Evolutionary conservation across 2,797 vertebrate species (phyloP).

Genomic region (Eulemur coronatus): DNA sequence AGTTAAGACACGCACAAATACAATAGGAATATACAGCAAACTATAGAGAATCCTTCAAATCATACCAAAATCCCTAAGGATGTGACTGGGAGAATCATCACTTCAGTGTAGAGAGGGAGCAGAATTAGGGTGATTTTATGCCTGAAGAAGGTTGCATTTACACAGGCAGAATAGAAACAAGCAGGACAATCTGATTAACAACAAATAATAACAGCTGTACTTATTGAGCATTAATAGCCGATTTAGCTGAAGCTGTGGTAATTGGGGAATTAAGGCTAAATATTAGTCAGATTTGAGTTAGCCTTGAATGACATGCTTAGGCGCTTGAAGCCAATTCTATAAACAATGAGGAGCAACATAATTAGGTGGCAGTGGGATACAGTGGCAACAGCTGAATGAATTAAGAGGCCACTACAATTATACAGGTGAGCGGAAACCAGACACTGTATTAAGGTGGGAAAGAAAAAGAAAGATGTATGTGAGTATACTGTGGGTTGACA

Average conservation of each 20-base stretch:
- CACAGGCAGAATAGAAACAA: neutral
- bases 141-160: neutral
- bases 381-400: neutral
- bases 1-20: neutral
- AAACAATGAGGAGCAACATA: neutral
- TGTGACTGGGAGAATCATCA: neutral
- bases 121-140: neutral
- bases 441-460: neutral
- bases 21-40: neutral
- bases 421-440: neutral
- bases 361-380: neutral
- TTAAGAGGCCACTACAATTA: neutral
- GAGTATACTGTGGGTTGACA: neutral
- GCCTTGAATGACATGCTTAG: neutral
- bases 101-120: neutral
- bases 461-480: neutral
- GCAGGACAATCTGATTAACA: constrained; percentile 31
- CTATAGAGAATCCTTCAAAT: neutral
- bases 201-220: constrained; percentile 14
- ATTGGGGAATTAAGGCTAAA: constrained; percentile 21
- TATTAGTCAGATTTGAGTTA: constrained; percentile 28
- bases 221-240: neutral
- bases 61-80: neutral
- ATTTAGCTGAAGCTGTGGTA: neutral
- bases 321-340: neutral